Base-by-base conservation (phyloP, 2,797 vertebrate species). In the Caiman crocodilus region DNA sequence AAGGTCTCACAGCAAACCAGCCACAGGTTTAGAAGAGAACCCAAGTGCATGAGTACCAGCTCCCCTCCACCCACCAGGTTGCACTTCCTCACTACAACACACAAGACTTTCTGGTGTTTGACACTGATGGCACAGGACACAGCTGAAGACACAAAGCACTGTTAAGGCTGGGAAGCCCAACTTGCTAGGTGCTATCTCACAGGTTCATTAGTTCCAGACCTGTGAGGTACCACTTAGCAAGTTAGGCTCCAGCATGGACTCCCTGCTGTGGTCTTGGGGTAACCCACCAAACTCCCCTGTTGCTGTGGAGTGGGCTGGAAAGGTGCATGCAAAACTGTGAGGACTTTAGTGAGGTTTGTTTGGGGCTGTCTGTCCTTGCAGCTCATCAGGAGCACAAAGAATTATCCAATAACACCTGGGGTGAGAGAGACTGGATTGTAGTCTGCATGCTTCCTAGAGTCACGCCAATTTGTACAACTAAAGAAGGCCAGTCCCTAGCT, bases 51-150 rank as follows among this genome's bases (percentile, higher is more conserved):
- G 0, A 3, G 67, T 0, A 0, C 3, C 18, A n/a, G 30, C 42
- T 8, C 63, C 60, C 13, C 35, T 50, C 42, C 60, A 30, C 35
- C 77, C 76, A 5, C 16, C 0, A 0, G 26, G 2, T 18, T 0
- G 0, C 32, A 3, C 3, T 20, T n/a, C 8, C 56, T 26, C 2
- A 0, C 18, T 1, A 1, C 0, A 20, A 75, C 73, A 76, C 13
- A 73, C n/a, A 28, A 3, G 58, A 14, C 0, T 0, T 21, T 67
- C n/a, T n/a, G 9, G 17, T 17, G 30, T 32, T 32, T 65, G 15
- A 18, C 16, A 76, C 76, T 0, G 0, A 32, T 6, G 7, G 32
- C 61, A 23, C 58, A 28, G 0, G 0, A 1, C 13, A 26, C 6
- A 16, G 64, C 35, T 25, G 14, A 14, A 14, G 5, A 26, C 35